Evolutionary conservation across 2,113 vertebrate species (phyloP).

Genomic region (Ceratotherium simum): DNA sequence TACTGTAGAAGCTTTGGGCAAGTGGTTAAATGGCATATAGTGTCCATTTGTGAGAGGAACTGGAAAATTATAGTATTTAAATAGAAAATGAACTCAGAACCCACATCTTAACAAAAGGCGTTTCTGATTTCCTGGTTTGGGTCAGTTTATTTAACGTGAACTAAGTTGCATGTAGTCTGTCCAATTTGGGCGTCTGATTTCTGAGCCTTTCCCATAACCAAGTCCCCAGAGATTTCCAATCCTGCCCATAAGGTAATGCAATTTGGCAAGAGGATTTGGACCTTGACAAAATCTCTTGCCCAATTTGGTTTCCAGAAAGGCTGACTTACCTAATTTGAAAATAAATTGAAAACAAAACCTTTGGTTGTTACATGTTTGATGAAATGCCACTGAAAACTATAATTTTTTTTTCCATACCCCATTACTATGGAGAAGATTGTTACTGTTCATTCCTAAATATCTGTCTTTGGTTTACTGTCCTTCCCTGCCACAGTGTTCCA

Average conservation of each 20-base stretch:
- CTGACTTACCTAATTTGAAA: conserved; percentile 60
- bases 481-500: not conserved
- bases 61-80: conserved; percentile 30
- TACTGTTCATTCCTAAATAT: not conserved
- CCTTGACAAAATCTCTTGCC: conserved; percentile 58
- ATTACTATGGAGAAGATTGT: not conserved
- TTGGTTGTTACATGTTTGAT: conserved; percentile 40
- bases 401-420: not conserved
- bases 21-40: not conserved
- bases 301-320: conserved; percentile 64
- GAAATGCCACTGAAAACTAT: conserved; percentile 2
- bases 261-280: conserved; percentile 67
- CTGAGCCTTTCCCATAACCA: conserved; percentile 56
- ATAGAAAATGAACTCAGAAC: conserved; percentile 34
- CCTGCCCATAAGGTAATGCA: conserved; percentile 46
- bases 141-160: not conserved
- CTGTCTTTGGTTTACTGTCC: not conserved
- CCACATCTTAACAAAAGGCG: not conserved
- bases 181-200: not conserved
- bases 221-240: not conserved
- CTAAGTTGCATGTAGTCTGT: not conserved
- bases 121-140: not conserved
- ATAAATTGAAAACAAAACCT: conserved; percentile 59
- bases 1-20: not conserved
- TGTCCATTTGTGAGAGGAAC: not conserved